Base-by-base conservation (phyloP, 2,888 invertebrate genomes). In the Cantharis rustica region DNA sequence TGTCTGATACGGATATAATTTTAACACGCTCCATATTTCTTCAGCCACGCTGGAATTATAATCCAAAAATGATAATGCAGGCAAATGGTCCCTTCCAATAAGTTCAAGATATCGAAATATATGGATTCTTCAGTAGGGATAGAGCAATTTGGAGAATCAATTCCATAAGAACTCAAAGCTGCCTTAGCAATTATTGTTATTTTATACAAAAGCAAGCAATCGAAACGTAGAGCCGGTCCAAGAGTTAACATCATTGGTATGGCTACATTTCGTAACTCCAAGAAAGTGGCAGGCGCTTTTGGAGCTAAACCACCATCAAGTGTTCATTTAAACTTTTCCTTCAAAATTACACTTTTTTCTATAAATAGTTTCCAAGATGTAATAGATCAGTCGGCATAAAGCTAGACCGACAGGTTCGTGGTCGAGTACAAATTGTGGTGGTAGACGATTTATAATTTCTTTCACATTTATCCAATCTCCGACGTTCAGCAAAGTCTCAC, bases 21-120 rank as follows among this genome's bases (percentile, higher is more conserved):
- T 95, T 16, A 98, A 88, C 69, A 99, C 91, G 68, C 93, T 93
- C 95, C 99, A 99, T 78, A 99, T 92, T 88, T 99, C 98, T 88
- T 99, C 98, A 4, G 98, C 95, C 87, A 98, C 93, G 82, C 97
- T 96, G 86, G 98, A 98, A 88, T 99, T 99, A 83, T 95, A 95
- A 81, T 97, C 96, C 90, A 98, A 92, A 82, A 97, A 93, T 0
- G 97, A 96, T 16, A 99, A 90, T 0, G 97, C 93, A 0, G 99
- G 99, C 78, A 99, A 88, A 99, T 91, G 1, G 95, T 94, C 66
- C 95, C 93, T 86, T 99, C 98, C 75, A 98, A 89, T 68, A 98
- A 90, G 4, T 95, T 95, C 73, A 98, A 88, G 63, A 97, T 93
- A 80, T 97, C 96, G 84, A 94, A 93, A 86, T 96, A 95, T 63